A percentile compares a stretch with the other conserved stretches of the same genome.
These are phyloP conservation scores for Schrankia costaestrigalis DNA, from an alignment of 2,888 invertebrate genomes.

Conservation along the genomic window DNA sequence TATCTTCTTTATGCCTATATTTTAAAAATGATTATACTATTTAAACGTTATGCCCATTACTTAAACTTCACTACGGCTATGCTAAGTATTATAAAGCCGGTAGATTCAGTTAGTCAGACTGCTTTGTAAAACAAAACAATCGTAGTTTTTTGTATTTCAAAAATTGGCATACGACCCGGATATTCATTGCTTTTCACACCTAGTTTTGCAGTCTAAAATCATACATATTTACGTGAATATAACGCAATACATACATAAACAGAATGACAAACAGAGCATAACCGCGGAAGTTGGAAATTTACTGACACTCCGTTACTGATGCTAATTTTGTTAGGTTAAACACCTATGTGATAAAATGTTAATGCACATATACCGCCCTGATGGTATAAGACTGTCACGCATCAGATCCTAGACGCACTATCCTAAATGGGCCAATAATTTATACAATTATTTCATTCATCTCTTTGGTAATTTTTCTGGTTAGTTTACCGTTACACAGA, in stretches of 20 bases:
- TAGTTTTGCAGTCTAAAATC: slow-evolving; percentile 25
- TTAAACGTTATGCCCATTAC: too few relatives aligned
- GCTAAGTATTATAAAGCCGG: too few relatives aligned
- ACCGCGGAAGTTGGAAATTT: slow-evolving; percentile 53
- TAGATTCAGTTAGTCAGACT: too few relatives aligned
- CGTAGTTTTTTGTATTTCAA: slow-evolving; percentile 1
- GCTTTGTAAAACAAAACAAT: slow-evolving; percentile 9
- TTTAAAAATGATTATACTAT: too few relatives aligned
- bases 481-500: too few relatives aligned
- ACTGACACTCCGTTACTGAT: slow-evolving; percentile 33
- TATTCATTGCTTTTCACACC: slow-evolving; percentile 13
- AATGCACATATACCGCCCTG: neutral
- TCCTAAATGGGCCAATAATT: too few relatives aligned
- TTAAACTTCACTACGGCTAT: too few relatives aligned
- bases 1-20: too few relatives aligned
- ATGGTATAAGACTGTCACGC: too few relatives aligned
- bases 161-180: slow-evolving; percentile 20
- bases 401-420: too few relatives aligned
- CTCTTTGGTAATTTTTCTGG: too few relatives aligned
- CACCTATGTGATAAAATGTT: slow-evolving; percentile 1
- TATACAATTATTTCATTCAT: too few relatives aligned
- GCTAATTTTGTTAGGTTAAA: slow-evolving; percentile 39
- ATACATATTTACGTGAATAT: slow-evolving; percentile 29
- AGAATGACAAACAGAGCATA: slow-evolving; percentile 59
- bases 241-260: slow-evolving; percentile 33